Evolutionary conservation across 2,113 vertebrate species (phyloP).

Genomic region (Cnemophilus loriae): DNA sequence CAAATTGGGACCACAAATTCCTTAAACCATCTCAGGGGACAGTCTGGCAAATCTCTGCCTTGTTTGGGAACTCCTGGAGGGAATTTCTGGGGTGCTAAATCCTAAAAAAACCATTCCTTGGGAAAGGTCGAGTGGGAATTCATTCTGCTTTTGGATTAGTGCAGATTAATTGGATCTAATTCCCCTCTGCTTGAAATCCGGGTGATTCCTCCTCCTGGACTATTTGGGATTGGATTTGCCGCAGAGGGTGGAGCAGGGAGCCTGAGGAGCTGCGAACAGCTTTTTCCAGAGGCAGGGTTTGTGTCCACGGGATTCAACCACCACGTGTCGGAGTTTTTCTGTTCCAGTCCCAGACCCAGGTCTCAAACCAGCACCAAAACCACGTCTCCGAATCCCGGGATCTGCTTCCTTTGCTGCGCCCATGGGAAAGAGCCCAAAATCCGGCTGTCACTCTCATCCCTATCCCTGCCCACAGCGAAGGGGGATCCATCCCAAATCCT

Average conservation of each 20-base stretch:
- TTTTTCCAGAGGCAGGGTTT: not conserved
- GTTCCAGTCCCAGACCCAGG: rapidly evolving
- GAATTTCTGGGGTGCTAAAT: not conserved
- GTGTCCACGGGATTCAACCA: not conserved
- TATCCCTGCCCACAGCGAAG: rapidly evolving
- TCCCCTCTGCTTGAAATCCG: not conserved
- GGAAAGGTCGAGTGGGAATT: not conserved
- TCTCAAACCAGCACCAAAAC: not conserved
- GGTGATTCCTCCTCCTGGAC: not conserved
- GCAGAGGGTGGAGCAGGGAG: not conserved
- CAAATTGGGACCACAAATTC: rapidly evolving
- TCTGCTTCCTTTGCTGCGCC: not conserved
- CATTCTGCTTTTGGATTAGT: not conserved
- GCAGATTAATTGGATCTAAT: not conserved
- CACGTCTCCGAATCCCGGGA: not conserved
- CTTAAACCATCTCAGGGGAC: not conserved
- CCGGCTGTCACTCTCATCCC: not conserved
- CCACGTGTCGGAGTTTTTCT: rapidly evolving
- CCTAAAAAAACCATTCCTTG: not conserved
- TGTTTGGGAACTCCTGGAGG: not conserved
- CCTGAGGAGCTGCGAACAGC: not conserved
- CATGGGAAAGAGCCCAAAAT: rapidly evolving
- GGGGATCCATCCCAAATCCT: rapidly evolving
- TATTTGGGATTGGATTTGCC: not conserved
- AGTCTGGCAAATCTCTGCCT: not conserved